Evolutionary conservation across 2,888 invertebrate genomes (phyloP), one percentile per base, ranked within the genome.

Genomic region (Apotomis turbidana): DNA sequence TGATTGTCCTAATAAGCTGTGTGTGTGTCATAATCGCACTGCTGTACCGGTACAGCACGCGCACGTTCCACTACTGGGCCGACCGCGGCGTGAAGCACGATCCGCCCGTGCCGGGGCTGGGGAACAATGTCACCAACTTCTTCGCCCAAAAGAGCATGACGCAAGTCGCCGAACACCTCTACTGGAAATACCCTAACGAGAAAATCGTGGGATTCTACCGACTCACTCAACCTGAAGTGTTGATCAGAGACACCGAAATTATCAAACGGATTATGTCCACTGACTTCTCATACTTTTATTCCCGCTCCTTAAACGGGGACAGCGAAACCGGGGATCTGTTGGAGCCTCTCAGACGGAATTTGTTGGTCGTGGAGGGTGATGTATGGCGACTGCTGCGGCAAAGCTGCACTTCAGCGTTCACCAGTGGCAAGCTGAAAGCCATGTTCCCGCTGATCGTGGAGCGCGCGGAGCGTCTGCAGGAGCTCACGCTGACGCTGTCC

Each of bases 391-490:
- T 88, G 71, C 77, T 88, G 74, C 81, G 89, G 8, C 86, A 88
- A 77, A 85, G 87, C 68, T 82, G 87, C 80, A 86, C 87, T 13
- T 85, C 87, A 0, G 84, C 86, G 1, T 88, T 88, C 76, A 83
- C 87, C 3, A 85, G 83, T 71, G 85, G 85, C 68, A 87, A 87
- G 76, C 81, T 88, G 57, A 81, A 80, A 49, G 86, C 86, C 3
- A 88, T 88, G 88, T 88, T 88, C 74, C 88, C 88, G n/a, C 79
- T 88, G 44, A 81, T 88, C 51, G 81, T 82, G 64, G 86, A 85
- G 76, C 83, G 87, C 44, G 87, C 88, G 9, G 85, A 86, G 76
- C 75, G 77, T 6, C 76, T 88, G 71, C 85, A 83, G 73, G 64
- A 75, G 38, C 79, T 83, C 3, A 76, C 80, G 12, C 76, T 49